phyloP scores from a whole-genome alignment of 2,888 invertebrate genomes.

The Ischnus inquisitorius region DNA sequence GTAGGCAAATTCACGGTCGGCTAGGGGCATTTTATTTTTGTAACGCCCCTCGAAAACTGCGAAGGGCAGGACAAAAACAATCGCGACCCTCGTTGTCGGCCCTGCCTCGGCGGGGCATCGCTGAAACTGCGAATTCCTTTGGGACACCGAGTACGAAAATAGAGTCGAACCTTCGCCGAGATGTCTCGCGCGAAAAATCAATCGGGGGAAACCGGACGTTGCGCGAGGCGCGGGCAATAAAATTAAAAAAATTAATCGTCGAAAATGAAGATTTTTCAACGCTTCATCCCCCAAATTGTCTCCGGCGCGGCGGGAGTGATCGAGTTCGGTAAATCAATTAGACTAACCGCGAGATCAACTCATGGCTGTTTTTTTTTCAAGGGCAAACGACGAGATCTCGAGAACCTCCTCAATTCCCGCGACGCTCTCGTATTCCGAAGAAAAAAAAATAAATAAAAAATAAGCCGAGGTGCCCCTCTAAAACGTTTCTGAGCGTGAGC shows the following conservation, averaged over 20 bases:
- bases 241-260: no score
- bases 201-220: no score
- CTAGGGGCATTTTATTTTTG: conserved; percentile 67
- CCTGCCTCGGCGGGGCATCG: not conserved
- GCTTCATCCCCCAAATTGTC: not conserved
- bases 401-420: not conserved
- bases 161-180: no score
- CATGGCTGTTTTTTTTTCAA: not conserved
- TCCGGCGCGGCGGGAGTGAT: not conserved
- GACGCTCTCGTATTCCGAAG: conserved; percentile 9
- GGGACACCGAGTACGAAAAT: not conserved
- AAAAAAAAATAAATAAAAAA: not conserved
- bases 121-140: not conserved
- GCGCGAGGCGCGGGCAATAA: no score
- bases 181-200: not conserved
- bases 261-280: not conserved
- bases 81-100: not conserved
- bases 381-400: not conserved
- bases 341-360: not conserved
- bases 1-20: conserved; percentile 68
- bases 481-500: conserved; percentile 72
- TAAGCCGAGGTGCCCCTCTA: conserved; percentile 68
- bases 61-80: conserved; percentile 17
- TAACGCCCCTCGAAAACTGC: conserved; percentile 2
- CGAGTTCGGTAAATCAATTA: not conserved